phyloP scores from a whole-genome alignment of 2,797 vertebrate genomes.

The Paramormyrops hopkinsi region DNA sequence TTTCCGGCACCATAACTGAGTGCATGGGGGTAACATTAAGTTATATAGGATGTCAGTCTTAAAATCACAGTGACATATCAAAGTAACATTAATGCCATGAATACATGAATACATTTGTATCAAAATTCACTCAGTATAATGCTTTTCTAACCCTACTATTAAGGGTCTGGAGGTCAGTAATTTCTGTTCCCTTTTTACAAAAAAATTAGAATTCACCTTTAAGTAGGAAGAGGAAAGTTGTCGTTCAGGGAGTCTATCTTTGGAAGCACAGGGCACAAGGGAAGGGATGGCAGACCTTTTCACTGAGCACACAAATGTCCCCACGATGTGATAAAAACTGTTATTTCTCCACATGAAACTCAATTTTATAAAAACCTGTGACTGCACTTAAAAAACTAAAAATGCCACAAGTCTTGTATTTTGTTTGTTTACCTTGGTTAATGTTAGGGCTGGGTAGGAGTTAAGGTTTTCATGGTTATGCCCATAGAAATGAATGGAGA shows the following conservation, averaged over 20 bases:
- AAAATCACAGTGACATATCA: slow-evolving; percentile 36
- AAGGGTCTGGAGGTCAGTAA: background rate
- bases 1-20: slow-evolving; percentile 36
- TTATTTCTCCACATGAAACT: background rate
- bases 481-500: background rate
- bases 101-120: slow-evolving; percentile 26
- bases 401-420: background rate
- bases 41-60: slow-evolving; percentile 27
- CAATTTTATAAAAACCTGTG: background rate
- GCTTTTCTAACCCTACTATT: slow-evolving; percentile 6
- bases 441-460: background rate
- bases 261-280: background rate
- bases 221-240: background rate
- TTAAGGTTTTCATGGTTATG: background rate
- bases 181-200: background rate
- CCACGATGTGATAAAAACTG: background rate
- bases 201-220: background rate
- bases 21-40: slow-evolving; percentile 23
- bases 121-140: background rate
- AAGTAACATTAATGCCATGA: slow-evolving; percentile 27
- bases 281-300: background rate
- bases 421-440: background rate
- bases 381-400: background rate
- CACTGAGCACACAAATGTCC: background rate
- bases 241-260: background rate